Conservation (phyloP, 2,797 vertebrate species). For the Sardinella longiceps region DNA sequence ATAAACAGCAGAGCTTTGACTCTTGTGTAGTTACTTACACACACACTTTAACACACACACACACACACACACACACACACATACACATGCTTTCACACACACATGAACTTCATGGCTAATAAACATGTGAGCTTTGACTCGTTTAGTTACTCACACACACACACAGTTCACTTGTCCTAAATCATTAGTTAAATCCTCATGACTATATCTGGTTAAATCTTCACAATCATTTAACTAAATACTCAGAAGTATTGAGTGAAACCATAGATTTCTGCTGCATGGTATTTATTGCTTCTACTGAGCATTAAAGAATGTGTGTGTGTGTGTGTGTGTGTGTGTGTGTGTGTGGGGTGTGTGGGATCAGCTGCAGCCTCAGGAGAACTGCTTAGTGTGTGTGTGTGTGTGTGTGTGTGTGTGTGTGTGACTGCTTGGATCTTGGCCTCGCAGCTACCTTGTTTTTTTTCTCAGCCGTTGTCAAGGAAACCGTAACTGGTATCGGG, state of each 20-base stretch:
- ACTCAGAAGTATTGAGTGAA: too few relatives aligned
- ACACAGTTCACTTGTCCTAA: too few relatives aligned
- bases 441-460: slow-evolving; percentile 77
- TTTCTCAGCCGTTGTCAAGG: slow-evolving; percentile 81
- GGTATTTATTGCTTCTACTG: slow-evolving; percentile 59
- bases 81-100: too few relatives aligned
- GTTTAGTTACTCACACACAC: too few relatives aligned
- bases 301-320: slow-evolving; percentile 67
- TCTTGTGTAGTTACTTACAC: too few relatives aligned
- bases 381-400: neutral
- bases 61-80: too few relatives aligned
- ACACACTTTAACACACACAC: too few relatives aligned
- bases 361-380: too few relatives aligned
- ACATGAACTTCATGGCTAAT: slow-evolving; percentile 95
- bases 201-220: too few relatives aligned
- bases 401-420: slow-evolving; percentile 5
- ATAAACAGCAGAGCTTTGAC: too few relatives aligned
- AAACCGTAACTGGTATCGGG: slow-evolving; percentile 87
- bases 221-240: too few relatives aligned
- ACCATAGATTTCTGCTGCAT: slow-evolving; percentile 48
- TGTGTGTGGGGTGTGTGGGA: neutral
- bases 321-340: slow-evolving; percentile 7
- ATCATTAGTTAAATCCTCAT: too few relatives aligned
- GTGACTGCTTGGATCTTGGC: slow-evolving; percentile 63
- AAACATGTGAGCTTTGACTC: slow-evolving; percentile 90